phyloP scores from a whole-genome alignment of 2,797 vertebrate species.

The Anguilla megastoma region DNA sequence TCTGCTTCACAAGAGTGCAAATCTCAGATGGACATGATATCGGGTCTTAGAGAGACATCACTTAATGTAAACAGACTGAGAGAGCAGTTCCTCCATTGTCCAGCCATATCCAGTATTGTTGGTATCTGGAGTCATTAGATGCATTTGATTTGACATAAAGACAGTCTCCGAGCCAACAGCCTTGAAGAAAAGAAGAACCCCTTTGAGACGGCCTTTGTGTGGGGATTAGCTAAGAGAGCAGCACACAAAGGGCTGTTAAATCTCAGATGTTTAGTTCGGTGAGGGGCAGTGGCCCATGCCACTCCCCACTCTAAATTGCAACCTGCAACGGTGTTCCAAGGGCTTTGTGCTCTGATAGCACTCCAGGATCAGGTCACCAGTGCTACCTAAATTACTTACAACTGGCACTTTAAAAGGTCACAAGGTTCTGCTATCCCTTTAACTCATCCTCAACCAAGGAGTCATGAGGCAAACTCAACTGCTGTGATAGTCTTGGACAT shows the following conservation, averaged over 20 bases:
- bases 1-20: background rate
- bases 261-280: slow-evolving; percentile 25
- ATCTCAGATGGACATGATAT: background rate
- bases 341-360: background rate
- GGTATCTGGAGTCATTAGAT: slow-evolving; percentile 7
- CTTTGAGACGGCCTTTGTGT: slow-evolving; percentile 12
- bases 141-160: slow-evolving; percentile 26
- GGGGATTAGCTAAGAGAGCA: slow-evolving; percentile 11
- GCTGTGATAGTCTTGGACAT: background rate
- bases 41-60: background rate
- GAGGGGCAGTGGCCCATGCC: background rate
- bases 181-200: slow-evolving; percentile 8
- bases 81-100: background rate
- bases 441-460: background rate
- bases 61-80: background rate
- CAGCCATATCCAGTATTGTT: background rate
- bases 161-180: slow-evolving; percentile 30
- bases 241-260: slow-evolving; percentile 15
- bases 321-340: background rate
- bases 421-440: background rate
- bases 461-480: background rate
- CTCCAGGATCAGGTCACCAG: background rate
- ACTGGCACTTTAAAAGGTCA: background rate
- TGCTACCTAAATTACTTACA: background rate
- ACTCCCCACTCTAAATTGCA: background rate